Percentiles rank a stretch among this genome's conserved stretches.
Conservation (phyloP, 2,888 invertebrate genomes). For the Melipona beecheii region DNA sequence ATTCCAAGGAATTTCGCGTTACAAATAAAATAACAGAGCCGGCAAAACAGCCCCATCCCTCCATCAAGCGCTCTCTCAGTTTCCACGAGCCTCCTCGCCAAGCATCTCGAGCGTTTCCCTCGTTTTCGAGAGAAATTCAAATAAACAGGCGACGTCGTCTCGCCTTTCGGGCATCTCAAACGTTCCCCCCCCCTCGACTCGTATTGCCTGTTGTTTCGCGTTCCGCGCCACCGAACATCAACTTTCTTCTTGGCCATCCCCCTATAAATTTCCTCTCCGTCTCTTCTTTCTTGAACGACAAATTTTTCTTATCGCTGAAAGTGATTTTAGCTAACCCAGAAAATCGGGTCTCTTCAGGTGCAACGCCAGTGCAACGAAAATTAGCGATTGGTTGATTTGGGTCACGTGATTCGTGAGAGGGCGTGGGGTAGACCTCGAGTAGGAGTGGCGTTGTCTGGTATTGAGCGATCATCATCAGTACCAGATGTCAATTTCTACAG, state of each 20-base stretch:
- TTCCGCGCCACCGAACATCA: neutral
- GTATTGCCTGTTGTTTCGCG: neutral
- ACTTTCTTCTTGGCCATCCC: slow-evolving; percentile 12
- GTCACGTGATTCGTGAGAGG: no score
- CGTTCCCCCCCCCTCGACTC: neutral
- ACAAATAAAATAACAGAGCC: neutral
- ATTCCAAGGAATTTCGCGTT: neutral
- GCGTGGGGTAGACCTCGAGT: no score
- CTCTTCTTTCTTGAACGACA: slow-evolving; percentile 7
- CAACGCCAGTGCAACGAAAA: no score
- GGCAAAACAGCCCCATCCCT: neutral
- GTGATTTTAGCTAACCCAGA: no score
- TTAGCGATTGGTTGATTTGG: no score
- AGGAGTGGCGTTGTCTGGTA: no score
- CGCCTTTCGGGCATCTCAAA: slow-evolving; percentile 21
- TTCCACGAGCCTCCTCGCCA: neutral
- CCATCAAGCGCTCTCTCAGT: neutral
- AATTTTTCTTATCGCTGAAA: neutral
- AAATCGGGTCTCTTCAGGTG: no score
- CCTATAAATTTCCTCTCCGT: slow-evolving; percentile 40
- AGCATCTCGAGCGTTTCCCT: slow-evolving; percentile 7
- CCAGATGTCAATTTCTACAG: no score
- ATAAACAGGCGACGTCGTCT: slow-evolving; percentile 16
- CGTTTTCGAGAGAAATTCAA: slow-evolving; percentile 21
- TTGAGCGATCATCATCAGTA: no score